phyloP scores from a whole-genome alignment of 2,888 invertebrate species.

The Cerceris ruficornis region DNA sequence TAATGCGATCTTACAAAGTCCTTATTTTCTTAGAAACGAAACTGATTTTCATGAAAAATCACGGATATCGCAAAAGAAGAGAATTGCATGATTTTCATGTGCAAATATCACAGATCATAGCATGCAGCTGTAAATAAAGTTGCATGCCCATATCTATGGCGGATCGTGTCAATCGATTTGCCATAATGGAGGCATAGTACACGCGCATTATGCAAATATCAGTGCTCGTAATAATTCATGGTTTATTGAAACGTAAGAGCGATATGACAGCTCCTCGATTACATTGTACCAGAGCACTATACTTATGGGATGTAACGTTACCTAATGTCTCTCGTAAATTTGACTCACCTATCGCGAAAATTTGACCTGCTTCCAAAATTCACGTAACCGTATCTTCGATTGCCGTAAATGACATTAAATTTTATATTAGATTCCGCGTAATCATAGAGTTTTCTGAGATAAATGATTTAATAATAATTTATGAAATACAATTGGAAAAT shows the following conservation, averaged over 20 bases:
- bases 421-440: not conserved
- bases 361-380: constrained; percentile 19
- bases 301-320: constrained; percentile 34
- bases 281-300: constrained; percentile 29
- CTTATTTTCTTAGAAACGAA: not conserved
- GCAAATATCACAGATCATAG: not conserved
- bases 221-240: constrained; percentile 50
- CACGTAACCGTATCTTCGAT: too few species aligned
- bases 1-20: too few species aligned
- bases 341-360: constrained; percentile 26
- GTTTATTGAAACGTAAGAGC: constrained; percentile 52
- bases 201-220: constrained; percentile 52
- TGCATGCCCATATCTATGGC: not conserved
- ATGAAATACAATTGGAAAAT: too few species aligned
- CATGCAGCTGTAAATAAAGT: constrained; percentile 22
- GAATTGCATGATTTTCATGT: not conserved
- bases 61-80: not conserved
- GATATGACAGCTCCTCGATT: constrained; percentile 35
- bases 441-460: not conserved
- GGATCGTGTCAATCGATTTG: constrained; percentile 45
- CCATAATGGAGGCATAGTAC: constrained; percentile 31
- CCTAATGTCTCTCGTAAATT: constrained; percentile 31
- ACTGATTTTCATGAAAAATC: not conserved
- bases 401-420: constrained; percentile 28
- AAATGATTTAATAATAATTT: not conserved